Evolutionary conservation across 2,113 vertebrate genomes (phyloP).

Genomic region (Spizaetus ornatus): DNA sequence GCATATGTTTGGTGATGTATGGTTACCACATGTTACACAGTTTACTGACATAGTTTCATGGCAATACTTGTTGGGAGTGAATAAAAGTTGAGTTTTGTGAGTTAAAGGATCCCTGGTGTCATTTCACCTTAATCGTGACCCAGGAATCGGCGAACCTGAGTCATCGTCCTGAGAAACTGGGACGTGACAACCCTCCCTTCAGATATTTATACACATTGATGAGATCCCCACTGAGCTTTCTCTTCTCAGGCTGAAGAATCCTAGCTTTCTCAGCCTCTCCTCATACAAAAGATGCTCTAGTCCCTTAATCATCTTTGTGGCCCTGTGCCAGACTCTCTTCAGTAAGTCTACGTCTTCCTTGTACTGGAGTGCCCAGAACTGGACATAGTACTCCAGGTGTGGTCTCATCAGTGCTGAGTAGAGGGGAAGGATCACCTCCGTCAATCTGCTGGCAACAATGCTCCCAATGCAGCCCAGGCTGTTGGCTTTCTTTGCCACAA

Average conservation of each 20-base stretch:
- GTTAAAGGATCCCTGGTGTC: no score
- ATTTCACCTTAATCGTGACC: no score
- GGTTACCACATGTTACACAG: no score
- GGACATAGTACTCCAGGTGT: background rate
- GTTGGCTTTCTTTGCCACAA: background rate
- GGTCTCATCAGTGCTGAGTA: background rate
- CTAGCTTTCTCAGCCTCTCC: background rate
- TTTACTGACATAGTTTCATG: no score
- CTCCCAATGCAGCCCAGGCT: background rate
- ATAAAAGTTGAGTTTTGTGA: no score
- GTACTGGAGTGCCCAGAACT: background rate
- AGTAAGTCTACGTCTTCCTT: background rate
- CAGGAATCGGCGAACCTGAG: no score
- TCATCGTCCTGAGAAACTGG: no score
- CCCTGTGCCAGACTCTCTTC: background rate
- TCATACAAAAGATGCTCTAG: background rate
- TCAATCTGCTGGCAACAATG: accelerated
- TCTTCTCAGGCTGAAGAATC: background rate
- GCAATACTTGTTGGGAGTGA: no score
- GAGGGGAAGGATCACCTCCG: background rate
- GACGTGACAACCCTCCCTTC: background rate
- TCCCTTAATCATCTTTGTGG: background rate
- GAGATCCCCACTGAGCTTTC: background rate
- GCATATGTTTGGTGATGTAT: no score
- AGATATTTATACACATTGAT: background rate